Base-by-base conservation (phyloP, 1,140 invertebrate species). In the Pseudoatta argentina region DNA sequence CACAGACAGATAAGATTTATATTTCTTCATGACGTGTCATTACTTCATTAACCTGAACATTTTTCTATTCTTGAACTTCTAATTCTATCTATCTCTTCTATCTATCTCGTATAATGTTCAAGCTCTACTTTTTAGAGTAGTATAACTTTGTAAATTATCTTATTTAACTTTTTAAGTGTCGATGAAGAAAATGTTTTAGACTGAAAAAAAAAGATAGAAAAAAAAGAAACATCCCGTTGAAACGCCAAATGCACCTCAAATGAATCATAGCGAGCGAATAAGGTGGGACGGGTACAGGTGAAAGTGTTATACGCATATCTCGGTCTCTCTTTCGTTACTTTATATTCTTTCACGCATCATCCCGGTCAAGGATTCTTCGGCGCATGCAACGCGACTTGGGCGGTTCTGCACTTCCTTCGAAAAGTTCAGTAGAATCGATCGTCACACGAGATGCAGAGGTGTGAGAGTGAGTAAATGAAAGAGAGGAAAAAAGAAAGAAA, bases 281-380 rank as follows among this genome's bases (percentile, higher is more conserved):
- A 82, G 86, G 76, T 85, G 82, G 79, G 83, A 66, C 85, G 90
- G 61, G 57, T 81, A 59, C 78, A 86, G 85, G 91, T 92, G 91
- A 92, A 92, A 92, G 91, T 91, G 87, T 86, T 87, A 76, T 87
- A 91, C 57, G 91, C 88, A 91, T 77, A 87, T 76, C 55, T 85
- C 53, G 16, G 76, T 39, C 48, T 88, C 77, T 91, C 91, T 88
- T 91, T 88, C 86, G 82, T 87, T 90, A 91, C 86, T 91, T 89
- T 76, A 51, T 76, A 92, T 89, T 92, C 89, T 91, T 89, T 27
- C 71, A 61, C 64, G 39, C 69, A 86, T 87, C 82, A 92, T 91
- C 57, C 83, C 81, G 91, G 91, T 92, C 91, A 92, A 92, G 91
- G 91, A 92, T 89, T 63, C 18, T 27, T 4, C 27, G 21, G 61